A percentile compares a stretch with the other conserved stretches of the same genome.
phyloP scores from a whole-genome alignment of 2,888 invertebrate genomes.

The Shargacucullia verbasci region DNA sequence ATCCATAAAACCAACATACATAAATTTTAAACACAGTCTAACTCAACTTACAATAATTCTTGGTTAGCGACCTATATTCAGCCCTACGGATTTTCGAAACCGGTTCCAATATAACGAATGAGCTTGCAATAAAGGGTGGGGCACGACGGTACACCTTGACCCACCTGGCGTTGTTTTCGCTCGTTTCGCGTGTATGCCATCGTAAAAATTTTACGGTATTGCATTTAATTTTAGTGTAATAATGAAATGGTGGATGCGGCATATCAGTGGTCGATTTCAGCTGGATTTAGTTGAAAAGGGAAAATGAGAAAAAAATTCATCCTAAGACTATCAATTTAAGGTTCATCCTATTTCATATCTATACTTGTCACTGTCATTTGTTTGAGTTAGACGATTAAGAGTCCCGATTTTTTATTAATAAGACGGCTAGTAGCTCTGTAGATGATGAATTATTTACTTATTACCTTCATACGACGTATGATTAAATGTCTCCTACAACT shows the following conservation, averaged over 20 bases:
- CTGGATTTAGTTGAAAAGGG: too few species aligned
- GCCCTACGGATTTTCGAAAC: conserved; percentile 41
- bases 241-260: conserved; percentile 13
- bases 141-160: conserved; percentile 62
- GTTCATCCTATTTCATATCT: too few species aligned
- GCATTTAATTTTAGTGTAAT: conserved; percentile 46
- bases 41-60: neutral
- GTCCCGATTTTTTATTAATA: too few species aligned
- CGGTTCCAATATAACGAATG: conserved; percentile 35
- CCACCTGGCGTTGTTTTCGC: conserved; percentile 54
- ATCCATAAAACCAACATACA: neutral
- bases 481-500: too few species aligned
- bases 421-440: too few species aligned
- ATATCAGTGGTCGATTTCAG: neutral
- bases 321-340: too few species aligned
- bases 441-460: too few species aligned
- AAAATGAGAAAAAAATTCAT: too few species aligned
- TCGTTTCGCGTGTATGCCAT: conserved; percentile 52
- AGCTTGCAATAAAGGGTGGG: conserved; percentile 57
- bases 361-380: too few species aligned
- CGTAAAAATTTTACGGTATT: conserved; percentile 45
- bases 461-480: too few species aligned
- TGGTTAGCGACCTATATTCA: conserved; percentile 28
- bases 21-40: neutral
- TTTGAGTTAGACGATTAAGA: too few species aligned